Evolutionary conservation across 2,888 invertebrate genomes (phyloP), one percentile per base, ranked within the genome.

Genomic region (Dryocosmus kuriphilus): DNA sequence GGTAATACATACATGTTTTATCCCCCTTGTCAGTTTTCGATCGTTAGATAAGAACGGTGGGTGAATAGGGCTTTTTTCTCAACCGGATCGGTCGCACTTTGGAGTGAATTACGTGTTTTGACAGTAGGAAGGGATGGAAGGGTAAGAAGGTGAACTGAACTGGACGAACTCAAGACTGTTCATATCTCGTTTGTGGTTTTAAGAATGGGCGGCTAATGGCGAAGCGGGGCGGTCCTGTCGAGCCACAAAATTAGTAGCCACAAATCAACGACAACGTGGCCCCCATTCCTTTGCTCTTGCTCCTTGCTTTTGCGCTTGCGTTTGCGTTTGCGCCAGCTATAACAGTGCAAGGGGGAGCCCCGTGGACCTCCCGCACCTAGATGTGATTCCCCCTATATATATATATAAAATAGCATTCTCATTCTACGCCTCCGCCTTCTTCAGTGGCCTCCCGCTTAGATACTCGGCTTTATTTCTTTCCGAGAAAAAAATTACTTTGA

Each of bases 221-320:
- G 84, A 82, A 85, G 80, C 82, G 84, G 84, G 86, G 85, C 87
- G 86, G 84, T 84, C 84, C 82, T 83, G 82, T 65, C 85, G 82
- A 78, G 86, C 86, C 86, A 86, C 85, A 83, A 90, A 89, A 90
- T 90, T 90, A 90, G 88, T 86, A 86, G 86, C 88, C 88, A 88
- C 89, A 90, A 90, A 90, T 90, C 89, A 90, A 89, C 87, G 88
- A 86, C 86, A 84, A 86, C 88, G 86, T 85, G 83, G 85, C 79
- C 83, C 71, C 78, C 78, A 81, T 85, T 86, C 84, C 84, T 81
- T 78, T 76, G 16, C 41, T 41, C 41, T 71, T 30, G 32, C 62
- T 71, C 32, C 41, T 61, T 79, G 61, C 55, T 55, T 27, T 46
- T 62, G 38, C 27, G 62, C 57, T 51, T 57, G 63, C 67, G 60